Evolutionary conservation across 2,113 vertebrate genomes (phyloP).

Genomic region (Gorsachius goisagi): DNA sequence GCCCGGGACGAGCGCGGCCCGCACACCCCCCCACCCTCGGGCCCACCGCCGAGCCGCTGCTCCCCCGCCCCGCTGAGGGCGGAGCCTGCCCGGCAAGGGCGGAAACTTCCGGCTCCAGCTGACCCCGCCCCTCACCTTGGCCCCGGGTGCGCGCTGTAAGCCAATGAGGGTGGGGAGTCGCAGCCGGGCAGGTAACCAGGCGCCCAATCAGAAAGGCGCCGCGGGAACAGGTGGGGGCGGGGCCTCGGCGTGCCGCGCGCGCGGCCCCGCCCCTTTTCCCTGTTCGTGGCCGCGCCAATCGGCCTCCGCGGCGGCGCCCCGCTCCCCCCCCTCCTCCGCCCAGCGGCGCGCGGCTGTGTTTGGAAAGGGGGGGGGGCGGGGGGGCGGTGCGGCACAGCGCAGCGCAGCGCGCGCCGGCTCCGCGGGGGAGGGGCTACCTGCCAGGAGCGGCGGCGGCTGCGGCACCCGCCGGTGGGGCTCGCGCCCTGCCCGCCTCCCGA

Average conservation of each 20-base stretch:
- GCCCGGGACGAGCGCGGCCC: no score
- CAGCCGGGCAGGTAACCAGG: slow-evolving; percentile 7
- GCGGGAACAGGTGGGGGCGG: not conserved
- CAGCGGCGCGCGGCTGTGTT: not conserved
- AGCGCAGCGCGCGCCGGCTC: not conserved
- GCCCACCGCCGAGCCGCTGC: no score
- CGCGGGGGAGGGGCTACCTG: slow-evolving; percentile 1
- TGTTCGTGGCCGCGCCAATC: not conserved
- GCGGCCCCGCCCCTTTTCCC: not conserved
- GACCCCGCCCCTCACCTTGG: not conserved
- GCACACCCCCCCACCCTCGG: no score
- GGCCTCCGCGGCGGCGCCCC: not conserved
- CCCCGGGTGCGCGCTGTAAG: not conserved
- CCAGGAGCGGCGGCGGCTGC: not conserved
- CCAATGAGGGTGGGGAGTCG: not conserved
- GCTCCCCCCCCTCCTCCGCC: not conserved
- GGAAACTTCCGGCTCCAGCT: not conserved
- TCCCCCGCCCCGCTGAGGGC: not conserved
- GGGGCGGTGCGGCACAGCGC: no score
- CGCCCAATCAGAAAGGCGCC: not conserved
- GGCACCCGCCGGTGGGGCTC: not conserved
- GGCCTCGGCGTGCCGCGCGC: not conserved
- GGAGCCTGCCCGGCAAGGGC: not conserved
- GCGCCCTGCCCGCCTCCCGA: not conserved
- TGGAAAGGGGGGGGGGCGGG: not conserved